phyloP scores from a whole-genome alignment of 30 jellyfish, hydroid and myxozoan species.

The Aurelia coerulea region DNA sequence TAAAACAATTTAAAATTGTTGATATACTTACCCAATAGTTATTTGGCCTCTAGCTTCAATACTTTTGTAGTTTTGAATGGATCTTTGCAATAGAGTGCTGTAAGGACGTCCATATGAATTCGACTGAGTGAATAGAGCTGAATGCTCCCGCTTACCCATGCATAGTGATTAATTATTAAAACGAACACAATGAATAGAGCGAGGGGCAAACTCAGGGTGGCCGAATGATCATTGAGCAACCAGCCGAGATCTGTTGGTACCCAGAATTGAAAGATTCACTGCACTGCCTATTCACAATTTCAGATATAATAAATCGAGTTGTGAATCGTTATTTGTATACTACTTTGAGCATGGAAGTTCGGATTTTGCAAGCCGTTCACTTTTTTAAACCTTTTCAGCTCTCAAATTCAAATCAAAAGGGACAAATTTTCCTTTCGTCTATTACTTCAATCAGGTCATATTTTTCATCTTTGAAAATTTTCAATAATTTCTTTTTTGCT shows the following conservation, averaged over 20 bases:
- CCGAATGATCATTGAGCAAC: slow-evolving; percentile 69
- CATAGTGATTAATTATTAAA: slow-evolving; percentile 66
- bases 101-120: slow-evolving; percentile 79
- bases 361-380: slow-evolving; percentile 60
- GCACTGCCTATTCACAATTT: slow-evolving; percentile 53
- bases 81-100: slow-evolving; percentile 74
- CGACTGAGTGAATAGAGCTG: slow-evolving; percentile 83
- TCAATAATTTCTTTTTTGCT: neutral
- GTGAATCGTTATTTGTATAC: slow-evolving; percentile 37
- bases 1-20: slow-evolving; percentile 58
- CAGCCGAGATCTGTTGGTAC: slow-evolving; percentile 78
- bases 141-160: slow-evolving; percentile 84
- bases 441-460: neutral
- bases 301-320: slow-evolving; percentile 42
- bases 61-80: slow-evolving; percentile 34
- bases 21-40: slow-evolving; percentile 79
- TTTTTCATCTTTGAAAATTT: slow-evolving; percentile 1
- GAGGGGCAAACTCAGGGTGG: slow-evolving; percentile 80
- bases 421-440: neutral
- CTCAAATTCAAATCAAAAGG: no score
- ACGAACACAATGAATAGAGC: slow-evolving; percentile 83
- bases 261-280: slow-evolving; percentile 63
- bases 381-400: neutral
- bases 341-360: slow-evolving; percentile 64
- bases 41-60: slow-evolving; percentile 60